Evolutionary conservation across 2,797 vertebrate genomes (phyloP).

Genomic region (Urophycis tenuis): DNA sequence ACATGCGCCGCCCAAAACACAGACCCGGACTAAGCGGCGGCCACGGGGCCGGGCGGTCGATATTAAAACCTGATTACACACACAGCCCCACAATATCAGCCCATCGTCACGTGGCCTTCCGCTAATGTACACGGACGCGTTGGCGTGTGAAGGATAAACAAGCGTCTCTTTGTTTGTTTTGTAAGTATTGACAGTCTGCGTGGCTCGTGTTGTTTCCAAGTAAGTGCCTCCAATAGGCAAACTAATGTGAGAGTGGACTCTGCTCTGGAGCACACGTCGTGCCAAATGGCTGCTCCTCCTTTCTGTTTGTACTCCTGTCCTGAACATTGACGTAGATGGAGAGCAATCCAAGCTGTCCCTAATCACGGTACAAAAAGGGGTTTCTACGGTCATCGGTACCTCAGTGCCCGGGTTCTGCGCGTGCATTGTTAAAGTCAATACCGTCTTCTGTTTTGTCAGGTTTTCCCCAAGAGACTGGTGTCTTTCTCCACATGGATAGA

Average conservation of each 20-base stretch:
- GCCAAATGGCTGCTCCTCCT: not conserved
- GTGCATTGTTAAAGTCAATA: not conserved
- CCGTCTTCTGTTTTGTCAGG: slow-evolving; percentile 56
- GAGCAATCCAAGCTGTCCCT: not conserved
- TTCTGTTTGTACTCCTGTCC: not conserved
- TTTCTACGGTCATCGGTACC: not conserved
- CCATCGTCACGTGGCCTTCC: not conserved
- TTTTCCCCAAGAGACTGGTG: slow-evolving; percentile 89
- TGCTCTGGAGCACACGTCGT: no score
- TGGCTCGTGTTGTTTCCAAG: not conserved
- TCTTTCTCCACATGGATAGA: slow-evolving; percentile 94
- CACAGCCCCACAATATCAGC: slow-evolving; percentile 1
- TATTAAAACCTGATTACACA: slow-evolving; percentile 5
- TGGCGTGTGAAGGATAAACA: not conserved
- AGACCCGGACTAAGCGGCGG: no score
- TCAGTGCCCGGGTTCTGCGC: not conserved
- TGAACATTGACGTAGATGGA: not conserved
- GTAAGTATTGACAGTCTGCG: not conserved
- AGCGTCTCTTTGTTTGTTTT: not conserved
- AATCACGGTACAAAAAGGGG: not conserved
- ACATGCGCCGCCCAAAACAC: slow-evolving; percentile 9
- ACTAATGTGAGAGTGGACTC: no score
- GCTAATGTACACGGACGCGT: not conserved
- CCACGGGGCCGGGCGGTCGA: no score
- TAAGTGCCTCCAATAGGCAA: not conserved